These are phyloP conservation scores for Drosophila birchii DNA, from an alignment of 2,888 invertebrate genomes.

Conservation along the genomic window DNA sequence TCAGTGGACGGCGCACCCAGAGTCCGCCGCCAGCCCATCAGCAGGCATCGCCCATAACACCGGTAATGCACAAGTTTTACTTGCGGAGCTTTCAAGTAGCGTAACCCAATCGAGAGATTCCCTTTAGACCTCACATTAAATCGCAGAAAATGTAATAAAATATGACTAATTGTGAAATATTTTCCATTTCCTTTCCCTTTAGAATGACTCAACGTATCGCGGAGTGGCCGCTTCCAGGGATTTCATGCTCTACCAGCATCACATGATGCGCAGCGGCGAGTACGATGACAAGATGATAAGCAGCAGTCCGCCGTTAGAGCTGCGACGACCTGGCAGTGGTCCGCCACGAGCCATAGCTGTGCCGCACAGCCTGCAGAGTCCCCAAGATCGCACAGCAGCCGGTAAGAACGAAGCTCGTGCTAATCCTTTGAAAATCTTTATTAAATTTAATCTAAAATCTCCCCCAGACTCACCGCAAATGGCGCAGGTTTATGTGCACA, in stretches of 20 bases:
- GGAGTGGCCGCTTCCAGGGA: conserved; percentile 82
- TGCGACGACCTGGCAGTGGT: conserved; percentile 87
- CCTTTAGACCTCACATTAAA: background rate
- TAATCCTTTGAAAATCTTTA: rapidly evolving
- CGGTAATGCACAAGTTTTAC: conserved; percentile 86
- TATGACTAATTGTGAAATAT: background rate
- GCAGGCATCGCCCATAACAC: conserved; percentile 90
- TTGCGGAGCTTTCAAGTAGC: conserved; percentile 76
- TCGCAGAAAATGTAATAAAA: background rate
- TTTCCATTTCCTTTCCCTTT: conserved; percentile 28
- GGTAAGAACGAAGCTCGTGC: conserved; percentile 81
- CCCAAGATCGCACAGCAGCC: conserved; percentile 88
- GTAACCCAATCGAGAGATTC: conserved; percentile 59
- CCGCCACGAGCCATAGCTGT: conserved; percentile 87
- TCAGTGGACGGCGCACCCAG: conserved; percentile 85
- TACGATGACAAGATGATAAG: conserved; percentile 86
- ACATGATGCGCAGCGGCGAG: conserved; percentile 85
- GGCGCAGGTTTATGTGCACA: conserved; percentile 88
- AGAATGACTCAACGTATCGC: conserved; percentile 86
- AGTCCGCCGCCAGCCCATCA: conserved; percentile 95
- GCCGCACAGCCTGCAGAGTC: conserved; percentile 89
- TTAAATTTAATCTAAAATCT: background rate
- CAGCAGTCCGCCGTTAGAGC: conserved; percentile 90
- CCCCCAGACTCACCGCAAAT: conserved; percentile 88
- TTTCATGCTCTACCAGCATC: conserved; percentile 83